Conservation (phyloP, 2,113 vertebrate species). For the Fregetta grallaria region DNA sequence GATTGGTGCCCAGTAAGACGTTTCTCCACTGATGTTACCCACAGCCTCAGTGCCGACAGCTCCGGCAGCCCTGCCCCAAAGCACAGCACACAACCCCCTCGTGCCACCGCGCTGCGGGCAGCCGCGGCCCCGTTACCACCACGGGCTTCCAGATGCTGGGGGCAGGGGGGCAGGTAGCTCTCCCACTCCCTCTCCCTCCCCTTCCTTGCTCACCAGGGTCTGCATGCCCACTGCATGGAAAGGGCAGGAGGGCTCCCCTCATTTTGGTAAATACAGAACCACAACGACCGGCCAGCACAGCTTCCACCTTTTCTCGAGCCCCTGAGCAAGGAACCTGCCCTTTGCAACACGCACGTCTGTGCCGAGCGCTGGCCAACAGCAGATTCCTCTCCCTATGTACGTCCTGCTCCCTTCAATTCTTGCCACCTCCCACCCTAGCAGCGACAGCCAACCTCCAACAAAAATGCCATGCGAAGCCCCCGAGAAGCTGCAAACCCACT, state of each 20-base stretch:
- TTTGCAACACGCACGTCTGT: fast-evolving
- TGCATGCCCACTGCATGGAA: not conserved
- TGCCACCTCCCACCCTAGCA: not conserved
- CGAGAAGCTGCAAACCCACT: not conserved
- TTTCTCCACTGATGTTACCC: not conserved
- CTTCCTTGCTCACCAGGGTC: not conserved
- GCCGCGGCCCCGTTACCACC: fast-evolving
- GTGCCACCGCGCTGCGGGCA: not conserved
- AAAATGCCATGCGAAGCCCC: not conserved
- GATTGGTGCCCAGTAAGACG: not conserved
- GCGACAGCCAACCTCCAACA: not conserved
- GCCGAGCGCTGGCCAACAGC: not conserved
- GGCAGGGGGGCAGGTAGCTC: not conserved
- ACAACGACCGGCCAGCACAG: not conserved
- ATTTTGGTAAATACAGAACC: not conserved
- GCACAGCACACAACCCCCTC: not conserved
- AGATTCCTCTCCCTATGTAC: not conserved
- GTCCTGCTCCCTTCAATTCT: not conserved
- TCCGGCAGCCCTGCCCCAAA: not conserved
- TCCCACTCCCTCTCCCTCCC: not conserved
- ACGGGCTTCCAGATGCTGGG: not conserved
- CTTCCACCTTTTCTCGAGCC: not conserved
- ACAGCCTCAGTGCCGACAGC: not conserved
- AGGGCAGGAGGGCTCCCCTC: not conserved
- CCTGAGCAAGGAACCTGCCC: not conserved